Evolutionary conservation across 2,797 vertebrate genomes (phyloP), one percentile per base, ranked within the genome.

Genomic region (Taenioides sp.): DNA sequence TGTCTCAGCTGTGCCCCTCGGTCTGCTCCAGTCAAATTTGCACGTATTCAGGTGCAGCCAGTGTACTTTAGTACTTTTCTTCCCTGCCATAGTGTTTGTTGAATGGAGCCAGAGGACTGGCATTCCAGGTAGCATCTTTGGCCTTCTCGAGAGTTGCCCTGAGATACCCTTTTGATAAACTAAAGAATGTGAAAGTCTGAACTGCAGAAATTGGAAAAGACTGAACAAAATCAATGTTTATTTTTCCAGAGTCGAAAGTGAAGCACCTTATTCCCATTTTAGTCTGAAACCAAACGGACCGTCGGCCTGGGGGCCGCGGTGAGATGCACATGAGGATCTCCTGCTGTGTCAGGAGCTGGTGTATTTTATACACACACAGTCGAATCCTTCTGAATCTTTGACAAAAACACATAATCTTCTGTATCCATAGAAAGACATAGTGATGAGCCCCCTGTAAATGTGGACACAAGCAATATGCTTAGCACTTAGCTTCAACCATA

Each of bases 391-490:
- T 27, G 23, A 27, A 27, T 59, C 27, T 59, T 59, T 27, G 23
- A 27, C n/a, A 58, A 58, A 23, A 57, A 87, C 85, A 76, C 83
- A 89, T 81, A 90, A 87, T 81, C 80, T 84, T 85, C 84, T 82
- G 84, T 85, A 89, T 87, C 80, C 83, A 75, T 86, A 86, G 90
- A 83, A 80, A 83, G 81, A 78, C 87, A 86, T 89, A 91, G 87
- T 77, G 75, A 65, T 76, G 80, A 85, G 72, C 66, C 65, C n/a
- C 37, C 40, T 87, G 87, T 92, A 90, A 87, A 83, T 89, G 80
- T 91, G 81, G 87, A 88, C 79, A 89, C 91, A 89, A 93, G 94
- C 94, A 94, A 94, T 95, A 95, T 92, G 74, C 75, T 86, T 79
- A 61, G 59, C 59, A 73, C 75, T 86, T 79, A 60, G 27, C 58